Conservation (phyloP, 1,140 invertebrate species). For the Habropoda laboriosa region DNA sequence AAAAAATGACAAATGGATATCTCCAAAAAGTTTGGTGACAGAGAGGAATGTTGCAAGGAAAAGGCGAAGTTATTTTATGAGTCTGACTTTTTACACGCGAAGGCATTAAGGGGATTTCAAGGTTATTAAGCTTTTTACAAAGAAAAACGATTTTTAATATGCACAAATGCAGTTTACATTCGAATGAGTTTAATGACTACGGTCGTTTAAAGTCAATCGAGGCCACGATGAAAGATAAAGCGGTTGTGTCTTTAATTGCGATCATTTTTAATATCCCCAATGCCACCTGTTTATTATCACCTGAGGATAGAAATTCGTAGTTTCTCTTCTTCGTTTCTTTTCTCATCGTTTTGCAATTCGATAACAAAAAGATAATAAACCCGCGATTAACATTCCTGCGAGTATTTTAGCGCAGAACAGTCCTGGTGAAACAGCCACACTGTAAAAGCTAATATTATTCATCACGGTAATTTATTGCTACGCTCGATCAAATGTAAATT, state of each 20-base stretch:
- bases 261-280: conserved; percentile 13
- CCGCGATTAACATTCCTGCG: not conserved
- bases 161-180: not conserved
- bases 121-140: conserved; percentile 24
- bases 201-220: conserved; percentile 35
- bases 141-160: conserved; percentile 29
- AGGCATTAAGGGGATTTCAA: conserved; percentile 7
- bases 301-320: not conserved
- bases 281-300: not conserved
- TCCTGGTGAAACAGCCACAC: not conserved
- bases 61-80: not conserved
- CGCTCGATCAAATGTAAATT: not conserved
- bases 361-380: not conserved
- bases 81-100: not conserved
- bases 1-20: not conserved
- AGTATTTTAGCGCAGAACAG: not conserved
- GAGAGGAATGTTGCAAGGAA: conserved; percentile 8
- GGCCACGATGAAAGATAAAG: conserved; percentile 21
- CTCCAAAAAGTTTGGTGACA: not conserved
- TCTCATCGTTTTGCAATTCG: not conserved
- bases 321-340: too few relatives aligned
- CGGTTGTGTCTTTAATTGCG: conserved; percentile 23
- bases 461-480: not conserved
- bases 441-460: not conserved
- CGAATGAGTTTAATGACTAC: conserved; percentile 17